Base-by-base conservation (phyloP, 2,113 vertebrate genomes). In the Nibea coibor region DNA sequence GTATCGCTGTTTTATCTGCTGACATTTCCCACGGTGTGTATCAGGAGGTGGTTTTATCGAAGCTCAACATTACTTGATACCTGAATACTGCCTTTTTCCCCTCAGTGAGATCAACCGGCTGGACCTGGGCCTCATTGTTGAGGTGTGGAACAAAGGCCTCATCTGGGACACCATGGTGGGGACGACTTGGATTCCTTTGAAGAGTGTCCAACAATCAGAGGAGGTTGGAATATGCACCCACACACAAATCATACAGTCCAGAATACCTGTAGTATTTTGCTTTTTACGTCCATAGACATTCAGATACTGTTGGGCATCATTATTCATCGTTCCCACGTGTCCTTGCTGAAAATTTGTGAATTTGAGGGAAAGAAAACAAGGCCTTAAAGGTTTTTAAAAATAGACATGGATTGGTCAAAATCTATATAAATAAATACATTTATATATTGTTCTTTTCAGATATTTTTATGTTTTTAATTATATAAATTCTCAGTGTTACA, bases 151-250 rank as follows among this genome's bases (percentile, higher is more conserved):
- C 95, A 99, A 99, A 94, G 98, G 98, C 20, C 95, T 99, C 67
- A 99, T 99, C 89, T 99, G 98, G 98, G 98, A 99, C 93, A 99
- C 98, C 5, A 96, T 99, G 96, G 94, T 99, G 87, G 98, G 98
- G 26, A 99, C 97, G 0, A 90, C 96, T 58, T 99, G 97, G 97
- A 97, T 99, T 72, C 97, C 97, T 39, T 92, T 99, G 69, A 96
- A 96, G 86, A 94, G 93, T 53, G 93, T 99, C 92, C 95, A 94
- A 24, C 97, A 98, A 35, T 97, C 97, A 0, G 97, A 99, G 68
- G 96, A 99, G 97, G 98, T 99, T 57, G 92, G 50, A 35, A 70
- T 19, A 28, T 43, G 1, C 10, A 56, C 31, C 10, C 9, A 62
- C 3, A 16, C n/a, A 15, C 19, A 17, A 17, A n/a, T 70, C 19